A percentile compares a stretch with the other conserved stretches of the same genome.
These are phyloP conservation scores for Microcebus tavaratra DNA, from an alignment of 2,113 vertebrate genomes.

Conservation along the genomic window DNA sequence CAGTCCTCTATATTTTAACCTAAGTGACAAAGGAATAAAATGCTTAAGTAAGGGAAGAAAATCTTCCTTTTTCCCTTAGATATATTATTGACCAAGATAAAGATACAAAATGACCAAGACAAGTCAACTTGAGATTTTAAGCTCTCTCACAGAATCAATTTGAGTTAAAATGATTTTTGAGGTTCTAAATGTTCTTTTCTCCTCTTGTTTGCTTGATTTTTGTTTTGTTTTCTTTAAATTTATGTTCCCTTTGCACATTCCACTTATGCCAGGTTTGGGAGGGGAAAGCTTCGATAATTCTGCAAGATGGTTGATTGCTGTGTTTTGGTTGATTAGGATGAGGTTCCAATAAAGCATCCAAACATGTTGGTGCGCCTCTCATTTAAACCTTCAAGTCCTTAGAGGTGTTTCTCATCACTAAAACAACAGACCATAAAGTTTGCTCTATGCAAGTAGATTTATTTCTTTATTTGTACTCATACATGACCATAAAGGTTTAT, in stretches of 20 bases:
- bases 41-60: neutral
- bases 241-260: slow-evolving; percentile 25
- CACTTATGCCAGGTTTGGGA: slow-evolving; percentile 51
- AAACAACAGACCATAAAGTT: slow-evolving; percentile 67
- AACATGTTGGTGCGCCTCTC: neutral
- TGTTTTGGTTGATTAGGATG: slow-evolving; percentile 39
- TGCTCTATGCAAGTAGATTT: slow-evolving; percentile 70
- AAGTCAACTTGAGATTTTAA: neutral
- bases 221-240: slow-evolving; percentile 57
- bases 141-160: neutral
- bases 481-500: slow-evolving; percentile 75
- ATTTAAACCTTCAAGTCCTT: slow-evolving; percentile 57
- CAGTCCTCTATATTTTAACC: neutral
- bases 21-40: neutral
- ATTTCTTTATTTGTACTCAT: slow-evolving; percentile 74
- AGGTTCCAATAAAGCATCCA: neutral
- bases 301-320: slow-evolving; percentile 55
- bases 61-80: neutral
- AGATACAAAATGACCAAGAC: neutral
- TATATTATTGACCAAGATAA: neutral
- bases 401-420: slow-evolving; percentile 40
- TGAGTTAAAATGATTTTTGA: slow-evolving; percentile 24
- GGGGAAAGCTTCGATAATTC: neutral
- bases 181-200: neutral
- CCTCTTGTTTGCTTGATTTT: neutral